phyloP scores from a whole-genome alignment of 2,113 vertebrate genomes.

The Catagonus wagneri region DNA sequence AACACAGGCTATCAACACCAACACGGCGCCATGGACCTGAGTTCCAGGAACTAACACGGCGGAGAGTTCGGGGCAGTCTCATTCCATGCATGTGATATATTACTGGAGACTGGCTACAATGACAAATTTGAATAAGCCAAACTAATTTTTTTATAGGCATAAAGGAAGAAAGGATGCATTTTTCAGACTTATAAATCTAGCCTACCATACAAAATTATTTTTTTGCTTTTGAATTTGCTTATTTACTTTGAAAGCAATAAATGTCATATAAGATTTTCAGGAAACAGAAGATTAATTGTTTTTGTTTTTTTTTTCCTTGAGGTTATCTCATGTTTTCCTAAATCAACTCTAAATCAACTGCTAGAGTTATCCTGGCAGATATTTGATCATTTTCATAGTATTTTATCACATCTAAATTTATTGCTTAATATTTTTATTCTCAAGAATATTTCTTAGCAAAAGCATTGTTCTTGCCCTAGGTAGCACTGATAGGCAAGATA shows the following conservation, averaged over 20 bases:
- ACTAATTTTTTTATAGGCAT: background rate
- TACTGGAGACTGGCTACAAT: background rate
- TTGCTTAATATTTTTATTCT: slow-evolving; percentile 23
- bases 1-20: background rate
- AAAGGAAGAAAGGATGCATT: background rate
- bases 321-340: slow-evolving; percentile 30
- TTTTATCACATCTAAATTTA: background rate
- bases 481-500: background rate
- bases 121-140: background rate
- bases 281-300: background rate
- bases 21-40: background rate
- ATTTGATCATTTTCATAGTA: background rate
- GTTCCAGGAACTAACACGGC: background rate
- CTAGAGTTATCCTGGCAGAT: background rate
- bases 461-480: background rate
- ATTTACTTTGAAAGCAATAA: slow-evolving; percentile 8
- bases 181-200: background rate
- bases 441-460: background rate
- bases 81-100: background rate
- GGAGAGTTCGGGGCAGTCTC: too few species aligned
- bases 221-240: slow-evolving; percentile 26
- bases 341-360: background rate
- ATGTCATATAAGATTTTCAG: background rate
- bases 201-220: background rate
- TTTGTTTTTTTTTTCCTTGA: background rate